A percentile compares a stretch with the other conserved stretches of the same genome.
Evolutionary conservation across 1,140 invertebrate species (phyloP).

Genomic region (Linepithema humile): DNA sequence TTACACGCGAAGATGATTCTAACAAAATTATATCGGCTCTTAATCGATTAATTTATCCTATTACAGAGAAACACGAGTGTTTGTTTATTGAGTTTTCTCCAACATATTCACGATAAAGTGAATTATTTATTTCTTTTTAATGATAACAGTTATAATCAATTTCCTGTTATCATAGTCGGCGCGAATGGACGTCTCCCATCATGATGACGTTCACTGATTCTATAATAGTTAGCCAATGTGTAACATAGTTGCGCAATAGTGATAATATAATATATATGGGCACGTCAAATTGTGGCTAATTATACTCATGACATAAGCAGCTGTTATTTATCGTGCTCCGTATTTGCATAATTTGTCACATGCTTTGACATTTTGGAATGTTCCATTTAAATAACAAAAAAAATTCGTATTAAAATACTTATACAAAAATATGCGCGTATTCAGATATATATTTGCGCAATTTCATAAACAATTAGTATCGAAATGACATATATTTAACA

Average conservation of each 20-base stretch:
- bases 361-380: background rate
- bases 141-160: background rate
- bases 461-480: background rate
- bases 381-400: background rate
- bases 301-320: slow-evolving; percentile 1
- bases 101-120: background rate
- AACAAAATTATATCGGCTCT: background rate
- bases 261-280: slow-evolving; percentile 13
- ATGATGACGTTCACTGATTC: background rate
- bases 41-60: background rate
- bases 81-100: background rate
- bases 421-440: background rate
- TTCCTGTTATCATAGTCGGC: background rate
- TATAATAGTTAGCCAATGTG: background rate
- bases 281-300: slow-evolving; percentile 39
- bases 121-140: background rate
- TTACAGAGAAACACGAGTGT: background rate
- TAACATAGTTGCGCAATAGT: slow-evolving; percentile 19
- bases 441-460: background rate
- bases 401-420: background rate
- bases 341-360: background rate
- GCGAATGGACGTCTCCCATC: too few relatives aligned
- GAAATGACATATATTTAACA: background rate
- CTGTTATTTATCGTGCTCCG: background rate
- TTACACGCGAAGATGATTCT: background rate